Base-by-base conservation (phyloP, 2,113 vertebrate species). In the Rhabdornis inornatus region DNA sequence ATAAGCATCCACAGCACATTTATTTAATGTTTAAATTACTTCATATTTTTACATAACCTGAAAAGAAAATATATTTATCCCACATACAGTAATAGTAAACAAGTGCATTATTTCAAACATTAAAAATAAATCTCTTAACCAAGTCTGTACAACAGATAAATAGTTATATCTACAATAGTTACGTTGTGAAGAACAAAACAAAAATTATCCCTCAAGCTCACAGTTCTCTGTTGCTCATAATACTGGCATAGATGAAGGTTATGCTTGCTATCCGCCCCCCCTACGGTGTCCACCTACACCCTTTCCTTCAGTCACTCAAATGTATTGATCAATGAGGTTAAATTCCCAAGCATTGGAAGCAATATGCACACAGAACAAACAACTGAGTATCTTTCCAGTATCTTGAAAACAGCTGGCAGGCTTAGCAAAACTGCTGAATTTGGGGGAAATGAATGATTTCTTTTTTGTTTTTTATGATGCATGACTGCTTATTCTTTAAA, bases 1-100 rank as follows among this genome's bases (percentile, higher is more conserved):
- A 97, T 97, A 98, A 97, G 96, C 96, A 98, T 98, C 96, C 97
- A 98, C 96, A 96, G 95, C 96, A 98, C 74, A 53, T 98, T 98
- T 97, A 97, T 97, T 97, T 94, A 89, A 93, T 89, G 66, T 92
- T 97, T 97, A 97, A 97, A 97, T 97, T 96, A 97, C 69, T 57
- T 91, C 70, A 33, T 94, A 80, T 95, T 94, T 96, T 90, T 91
- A 96, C 96, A 96, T 64, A 87, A 93, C 93, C 76, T 96, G 96
- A 87, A 97, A 95, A 95, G 93, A 96, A 97, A 97, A 97, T 95
- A 97, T 92, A 96, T 96, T 96, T 96, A 94, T 94, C 83, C 69
- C 92, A 96, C 96, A 75, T 92, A 97, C 89, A 96, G 37, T 75
- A 79, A 95, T 55, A 91, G 93, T 95, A 97, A 97, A 97, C 96